Percentiles rank a stretch among this genome's conserved stretches.
Conservation (phyloP, 2,888 invertebrate species). For the Teinopalpus imperialis region DNA sequence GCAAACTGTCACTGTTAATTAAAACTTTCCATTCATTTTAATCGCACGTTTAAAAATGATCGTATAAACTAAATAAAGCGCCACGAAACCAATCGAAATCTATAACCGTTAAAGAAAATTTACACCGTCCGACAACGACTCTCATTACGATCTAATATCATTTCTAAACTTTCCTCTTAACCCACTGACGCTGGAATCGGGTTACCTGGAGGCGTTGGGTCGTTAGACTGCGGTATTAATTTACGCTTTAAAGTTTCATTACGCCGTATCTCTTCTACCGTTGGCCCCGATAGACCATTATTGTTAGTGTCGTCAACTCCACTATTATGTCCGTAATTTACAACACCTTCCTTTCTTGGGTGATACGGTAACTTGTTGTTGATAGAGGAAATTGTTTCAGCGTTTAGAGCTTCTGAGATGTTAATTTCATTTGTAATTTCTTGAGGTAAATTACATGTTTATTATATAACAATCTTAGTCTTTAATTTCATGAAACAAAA, state of each 20-base stretch:
- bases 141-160: slow-evolving; percentile 24
- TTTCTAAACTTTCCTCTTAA: slow-evolving; percentile 44
- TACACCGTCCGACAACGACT: slow-evolving; percentile 14
- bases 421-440: slow-evolving; percentile 4
- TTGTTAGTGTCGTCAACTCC: slow-evolving; percentile 4
- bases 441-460: no score
- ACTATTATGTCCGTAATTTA: slow-evolving; percentile 12
- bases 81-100: not conserved
- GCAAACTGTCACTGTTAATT: no score
- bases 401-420: not conserved
- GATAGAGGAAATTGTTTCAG: slow-evolving; percentile 13
- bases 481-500: no score
- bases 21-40: not conserved
- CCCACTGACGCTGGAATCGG: slow-evolving; percentile 52
- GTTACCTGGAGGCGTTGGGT: slow-evolving; percentile 57
- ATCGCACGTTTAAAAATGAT: not conserved
- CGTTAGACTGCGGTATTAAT: slow-evolving; percentile 40
- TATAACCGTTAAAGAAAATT: slow-evolving; percentile 18
- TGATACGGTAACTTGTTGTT: slow-evolving; percentile 8
- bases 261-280: slow-evolving; percentile 13
- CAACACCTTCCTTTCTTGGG: slow-evolving; percentile 6
- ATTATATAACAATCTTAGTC: no score
- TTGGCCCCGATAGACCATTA: slow-evolving; percentile 1
- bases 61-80: not conserved
- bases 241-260: slow-evolving; percentile 27